Conservation (phyloP, 2,797 vertebrate species). For the Meriones psammophilus region DNA sequence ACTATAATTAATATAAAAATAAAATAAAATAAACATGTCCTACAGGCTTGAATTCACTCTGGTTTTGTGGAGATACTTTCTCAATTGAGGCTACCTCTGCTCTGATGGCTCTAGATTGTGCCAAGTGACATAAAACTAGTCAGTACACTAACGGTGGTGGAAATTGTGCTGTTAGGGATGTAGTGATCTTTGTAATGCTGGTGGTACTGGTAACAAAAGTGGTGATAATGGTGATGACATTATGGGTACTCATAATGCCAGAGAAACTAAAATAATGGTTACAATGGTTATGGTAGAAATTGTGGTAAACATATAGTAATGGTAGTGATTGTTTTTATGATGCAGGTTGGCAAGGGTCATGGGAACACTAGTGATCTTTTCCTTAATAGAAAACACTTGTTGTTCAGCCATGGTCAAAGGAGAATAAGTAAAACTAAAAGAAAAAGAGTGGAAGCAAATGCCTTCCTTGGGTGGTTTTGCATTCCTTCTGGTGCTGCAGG, state of each 20-base stretch:
- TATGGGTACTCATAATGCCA: rapidly evolving
- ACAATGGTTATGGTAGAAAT: too few species aligned
- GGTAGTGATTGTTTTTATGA: rapidly evolving
- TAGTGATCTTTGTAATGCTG: not conserved
- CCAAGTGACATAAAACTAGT: not conserved
- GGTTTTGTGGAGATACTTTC: not conserved
- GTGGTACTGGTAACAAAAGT: too few species aligned
- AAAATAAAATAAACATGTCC: too few species aligned
- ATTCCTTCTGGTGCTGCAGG: not conserved
- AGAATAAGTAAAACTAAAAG: not conserved
- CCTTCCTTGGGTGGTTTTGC: not conserved
- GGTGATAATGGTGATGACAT: too few species aligned
- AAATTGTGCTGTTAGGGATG: rapidly evolving
- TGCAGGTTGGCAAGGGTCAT: rapidly evolving
- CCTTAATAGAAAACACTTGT: not conserved
- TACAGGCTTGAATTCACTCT: not conserved
- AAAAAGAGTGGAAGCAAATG: not conserved
- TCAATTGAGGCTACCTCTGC: not conserved
- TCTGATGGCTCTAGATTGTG: not conserved
- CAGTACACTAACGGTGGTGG: not conserved
- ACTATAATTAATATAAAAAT: too few species aligned
- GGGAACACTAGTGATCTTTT: not conserved
- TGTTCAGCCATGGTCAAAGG: not conserved
- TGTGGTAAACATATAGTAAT: not conserved
- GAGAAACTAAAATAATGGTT: too few species aligned